Percentiles rank a stretch among this genome's conserved stretches.
Conservation (phyloP, 2,888 invertebrate species). For the Parnassius orleans region DNA sequence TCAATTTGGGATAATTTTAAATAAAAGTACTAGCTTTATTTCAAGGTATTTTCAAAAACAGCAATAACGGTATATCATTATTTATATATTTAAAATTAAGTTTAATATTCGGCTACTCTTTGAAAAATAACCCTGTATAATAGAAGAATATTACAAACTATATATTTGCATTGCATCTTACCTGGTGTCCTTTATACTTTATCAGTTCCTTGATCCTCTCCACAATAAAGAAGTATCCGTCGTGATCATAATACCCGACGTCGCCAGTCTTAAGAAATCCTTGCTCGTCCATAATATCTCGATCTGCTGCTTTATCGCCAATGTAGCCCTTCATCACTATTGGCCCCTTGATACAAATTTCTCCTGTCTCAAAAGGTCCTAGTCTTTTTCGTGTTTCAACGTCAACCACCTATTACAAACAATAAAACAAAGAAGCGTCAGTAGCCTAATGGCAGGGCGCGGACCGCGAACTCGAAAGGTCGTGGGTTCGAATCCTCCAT, state of each 20-base stretch:
- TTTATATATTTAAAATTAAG: too few relatives aligned
- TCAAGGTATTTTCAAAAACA: too few relatives aligned
- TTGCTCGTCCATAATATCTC: constrained; percentile 51
- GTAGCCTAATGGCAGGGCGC: too few relatives aligned
- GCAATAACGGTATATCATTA: too few relatives aligned
- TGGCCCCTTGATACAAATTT: constrained; percentile 57
- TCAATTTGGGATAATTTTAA: too few relatives aligned
- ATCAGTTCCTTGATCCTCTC: constrained; percentile 64
- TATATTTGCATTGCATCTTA: constrained; percentile 16
- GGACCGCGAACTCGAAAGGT: too few relatives aligned
- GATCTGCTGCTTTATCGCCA: constrained; percentile 46
- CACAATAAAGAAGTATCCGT: constrained; percentile 60
- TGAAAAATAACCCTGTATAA: too few relatives aligned
- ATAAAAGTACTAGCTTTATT: too few relatives aligned
- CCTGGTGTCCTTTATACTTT: constrained; percentile 59
- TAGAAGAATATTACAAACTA: too few relatives aligned
- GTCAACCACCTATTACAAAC: constrained; percentile 59
- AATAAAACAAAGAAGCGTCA: not conserved
- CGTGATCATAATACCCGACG: constrained; percentile 62
- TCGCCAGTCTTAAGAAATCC: constrained; percentile 63
- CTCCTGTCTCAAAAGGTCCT: constrained; percentile 50
- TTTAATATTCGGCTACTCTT: too few relatives aligned
- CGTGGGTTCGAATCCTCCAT: too few relatives aligned
- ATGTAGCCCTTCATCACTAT: constrained; percentile 57
- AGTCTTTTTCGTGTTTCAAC: constrained; percentile 45